Base-by-base conservation (phyloP, 2,797 vertebrate species). In the Monodelphis domestica region DNA sequence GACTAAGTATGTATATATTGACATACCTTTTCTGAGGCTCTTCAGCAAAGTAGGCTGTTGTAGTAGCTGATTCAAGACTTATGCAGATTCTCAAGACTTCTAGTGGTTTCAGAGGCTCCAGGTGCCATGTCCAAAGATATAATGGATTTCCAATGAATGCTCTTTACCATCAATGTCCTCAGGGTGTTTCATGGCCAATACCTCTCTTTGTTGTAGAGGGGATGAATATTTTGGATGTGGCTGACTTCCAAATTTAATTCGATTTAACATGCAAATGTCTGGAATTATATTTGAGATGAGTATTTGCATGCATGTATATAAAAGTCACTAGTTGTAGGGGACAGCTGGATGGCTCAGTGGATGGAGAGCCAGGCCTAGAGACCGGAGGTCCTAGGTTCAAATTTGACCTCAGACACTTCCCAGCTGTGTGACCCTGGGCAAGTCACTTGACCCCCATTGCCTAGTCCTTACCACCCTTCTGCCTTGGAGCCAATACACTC, bases 251-350 rank as follows among this genome's bases (percentile, higher is more conserved):
- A n/a, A 63, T 63, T 30, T n/a, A 78, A 38, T 78, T 78, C 21
- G 17, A 78, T 78, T 78, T 26, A 78, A 33, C 3, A 26, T 92
- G 28, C 21, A 30, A 63, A 88, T 2, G 50, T 90, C 59, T 93
- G 57, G 95, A 54, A 53, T 91, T 96, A 94, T 95, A 97, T 97
- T 96, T 97, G 95, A 78, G 2, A 92, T 96, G 97, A 95, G 89
- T 53, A 92, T 96, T 45, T 94, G 95, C 91, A 95, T 94, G 95
- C 88, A 45, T 94, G 52, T 97, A 91, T 78, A 78, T 95, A 95
- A 97, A 94, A 94, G 93, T 63, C 84, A 92, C 90, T 94, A 94
- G 54, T 50, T n/a, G n/a, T n/a, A n/a, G n/a, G n/a, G n/a, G n/a
- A n/a, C n/a, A n/a, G n/a, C n/a, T n/a, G n/a, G n/a, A n/a, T n/a